These are phyloP conservation scores for Eulemur macaco DNA, from an alignment of 2,113 vertebrate species.

Conservation along the genomic window DNA sequence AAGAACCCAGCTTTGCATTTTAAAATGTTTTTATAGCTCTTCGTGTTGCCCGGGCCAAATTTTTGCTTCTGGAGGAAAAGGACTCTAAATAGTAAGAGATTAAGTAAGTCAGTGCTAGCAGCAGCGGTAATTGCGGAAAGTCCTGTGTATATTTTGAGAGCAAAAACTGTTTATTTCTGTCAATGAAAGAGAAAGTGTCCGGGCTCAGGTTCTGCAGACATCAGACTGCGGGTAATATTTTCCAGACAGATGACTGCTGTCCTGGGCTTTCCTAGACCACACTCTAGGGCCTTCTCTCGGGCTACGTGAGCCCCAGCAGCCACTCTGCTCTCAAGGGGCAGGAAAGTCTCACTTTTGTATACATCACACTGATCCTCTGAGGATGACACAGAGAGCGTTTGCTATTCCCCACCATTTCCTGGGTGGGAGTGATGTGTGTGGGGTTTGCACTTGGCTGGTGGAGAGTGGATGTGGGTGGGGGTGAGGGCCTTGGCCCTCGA, in stretches of 20 bases:
- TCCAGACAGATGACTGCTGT: constrained; percentile 56
- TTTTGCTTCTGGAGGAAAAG: not conserved
- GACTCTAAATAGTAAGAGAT: not conserved
- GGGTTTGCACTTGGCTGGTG: not conserved
- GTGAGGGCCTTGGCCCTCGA: not conserved
- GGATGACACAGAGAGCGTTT: not conserved
- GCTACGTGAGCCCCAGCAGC: not conserved
- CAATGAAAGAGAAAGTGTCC: constrained; percentile 56
- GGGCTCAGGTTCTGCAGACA: not conserved
- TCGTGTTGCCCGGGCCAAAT: not conserved
- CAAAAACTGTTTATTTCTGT: constrained; percentile 46
- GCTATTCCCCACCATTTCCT: not conserved
- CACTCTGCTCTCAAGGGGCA: not conserved
- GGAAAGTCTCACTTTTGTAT: not conserved
- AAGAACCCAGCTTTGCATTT: not conserved
- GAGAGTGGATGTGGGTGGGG: not conserved
- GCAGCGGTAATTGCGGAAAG: constrained; percentile 24
- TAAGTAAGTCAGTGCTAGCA: not conserved
- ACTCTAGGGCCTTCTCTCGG: not conserved
- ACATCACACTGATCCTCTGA: not conserved
- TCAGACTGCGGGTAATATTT: constrained; percentile 49
- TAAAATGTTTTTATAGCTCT: constrained; percentile 1
- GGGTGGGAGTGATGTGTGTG: not conserved
- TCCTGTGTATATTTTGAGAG: constrained; percentile 50
- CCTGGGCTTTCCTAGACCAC: not conserved